Percentiles rank a stretch among this genome's conserved stretches.
Evolutionary conservation across 2,113 vertebrate genomes (phyloP).

Genomic region (Trogon melanurus): DNA sequence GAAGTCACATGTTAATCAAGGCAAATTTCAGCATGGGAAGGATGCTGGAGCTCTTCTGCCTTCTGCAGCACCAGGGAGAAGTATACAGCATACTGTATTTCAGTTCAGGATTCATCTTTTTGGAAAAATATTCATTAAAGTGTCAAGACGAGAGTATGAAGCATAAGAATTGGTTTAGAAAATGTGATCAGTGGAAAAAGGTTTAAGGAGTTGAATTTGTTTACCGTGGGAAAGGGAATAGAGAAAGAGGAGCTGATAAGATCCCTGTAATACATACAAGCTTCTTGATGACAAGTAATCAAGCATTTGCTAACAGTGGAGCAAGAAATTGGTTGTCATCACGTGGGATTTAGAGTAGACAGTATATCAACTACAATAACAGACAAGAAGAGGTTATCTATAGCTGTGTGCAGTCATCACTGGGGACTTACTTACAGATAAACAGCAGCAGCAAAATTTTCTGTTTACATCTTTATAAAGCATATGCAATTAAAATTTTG

Average conservation of each 20-base stretch:
- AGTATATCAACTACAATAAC: background rate
- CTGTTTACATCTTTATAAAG: background rate
- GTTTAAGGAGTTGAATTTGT: background rate
- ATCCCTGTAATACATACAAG: background rate
- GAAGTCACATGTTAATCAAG: rapidly evolving
- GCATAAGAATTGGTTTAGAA: background rate
- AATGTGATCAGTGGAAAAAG: background rate
- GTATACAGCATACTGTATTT: background rate
- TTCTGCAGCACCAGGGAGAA: background rate
- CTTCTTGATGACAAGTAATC: background rate
- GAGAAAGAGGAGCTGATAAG: background rate
- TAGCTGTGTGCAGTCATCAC: background rate
- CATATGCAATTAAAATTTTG: background rate
- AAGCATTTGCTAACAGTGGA: background rate
- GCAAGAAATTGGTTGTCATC: background rate
- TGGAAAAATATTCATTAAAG: background rate
- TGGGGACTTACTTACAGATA: background rate
- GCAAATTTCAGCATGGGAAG: rapidly evolving
- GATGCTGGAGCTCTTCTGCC: background rate
- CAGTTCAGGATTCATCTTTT: background rate
- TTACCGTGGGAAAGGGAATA: background rate
- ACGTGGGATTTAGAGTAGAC: background rate
- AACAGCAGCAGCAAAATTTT: background rate
- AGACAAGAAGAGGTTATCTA: background rate
- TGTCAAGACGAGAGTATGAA: background rate